Percentiles rank a stretch among this genome's conserved stretches.
Conservation (phyloP, 1,140 invertebrate species). For the Drosophila varians region DNA sequence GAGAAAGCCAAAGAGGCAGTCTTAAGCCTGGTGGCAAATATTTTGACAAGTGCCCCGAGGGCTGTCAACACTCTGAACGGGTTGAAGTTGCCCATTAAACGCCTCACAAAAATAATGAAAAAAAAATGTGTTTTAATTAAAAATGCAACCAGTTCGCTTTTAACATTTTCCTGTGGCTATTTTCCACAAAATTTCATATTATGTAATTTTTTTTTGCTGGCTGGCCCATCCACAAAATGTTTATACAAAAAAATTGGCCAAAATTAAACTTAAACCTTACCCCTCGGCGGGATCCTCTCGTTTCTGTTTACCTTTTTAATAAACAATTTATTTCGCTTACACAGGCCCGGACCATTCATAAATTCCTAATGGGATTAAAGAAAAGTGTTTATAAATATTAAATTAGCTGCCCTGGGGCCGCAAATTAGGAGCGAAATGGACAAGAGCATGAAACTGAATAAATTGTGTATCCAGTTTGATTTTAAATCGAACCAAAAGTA, state of each 20-base stretch:
- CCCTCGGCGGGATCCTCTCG: conserved; percentile 7
- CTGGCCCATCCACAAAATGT: conserved; percentile 7
- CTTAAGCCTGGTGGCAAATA: conserved; percentile 50
- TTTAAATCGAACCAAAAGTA: conserved; percentile 5
- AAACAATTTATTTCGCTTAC: conserved; percentile 42
- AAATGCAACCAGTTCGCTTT: conserved; percentile 51
- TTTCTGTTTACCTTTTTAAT: conserved; percentile 76
- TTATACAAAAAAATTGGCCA: conserved; percentile 14
- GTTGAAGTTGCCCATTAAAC: conserved; percentile 27
- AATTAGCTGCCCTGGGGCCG: conserved; percentile 43
- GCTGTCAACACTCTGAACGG: conserved; percentile 66
- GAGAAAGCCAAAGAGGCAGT: conserved; percentile 1
- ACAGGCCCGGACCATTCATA: conserved; percentile 51
- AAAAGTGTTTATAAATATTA: conserved; percentile 67
- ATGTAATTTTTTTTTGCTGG: conserved; percentile 59
- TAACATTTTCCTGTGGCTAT: conserved; percentile 16
- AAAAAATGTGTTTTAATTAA: conserved; percentile 65
- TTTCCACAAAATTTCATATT: too few species aligned
- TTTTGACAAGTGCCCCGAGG: conserved; percentile 72
- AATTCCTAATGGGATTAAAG: conserved; percentile 34
- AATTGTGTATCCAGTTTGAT: conserved; percentile 21
- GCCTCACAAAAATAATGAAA: conserved; percentile 36
- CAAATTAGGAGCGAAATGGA: conserved; percentile 48
- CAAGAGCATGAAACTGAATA: not conserved
- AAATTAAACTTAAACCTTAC: not conserved